Evolutionary conservation across 53 echinoderm and acorn worm species (phyloP), one percentile per base, ranked within the genome.

Genomic region (Paelopatides confundens): DNA sequence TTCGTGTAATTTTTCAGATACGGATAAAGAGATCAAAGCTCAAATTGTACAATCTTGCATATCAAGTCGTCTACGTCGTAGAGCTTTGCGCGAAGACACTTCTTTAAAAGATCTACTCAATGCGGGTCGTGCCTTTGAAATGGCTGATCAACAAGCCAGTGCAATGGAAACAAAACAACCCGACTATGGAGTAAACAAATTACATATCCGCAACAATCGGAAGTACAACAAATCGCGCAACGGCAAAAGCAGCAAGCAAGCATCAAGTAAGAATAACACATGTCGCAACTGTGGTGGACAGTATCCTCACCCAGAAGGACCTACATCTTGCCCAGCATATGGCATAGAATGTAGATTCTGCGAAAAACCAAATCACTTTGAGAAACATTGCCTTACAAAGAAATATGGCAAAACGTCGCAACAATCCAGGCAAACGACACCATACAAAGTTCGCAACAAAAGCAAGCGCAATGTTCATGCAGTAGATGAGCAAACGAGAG

Each of bases 351-450:
- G 88, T 48, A 33, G 35, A 15, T 68, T 70, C 15, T 85, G 92
- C 29, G 37, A 91, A 48, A 87, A 82, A 53, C 69, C 54, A 11
- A 87, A 84, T 67, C 88, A 91, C 76, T 91, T 84, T 71, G 52
- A 46, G 3, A 71, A 82, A 40, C 43, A 87, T 5, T 87, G 87
- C 65, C 31, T 26, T 4, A 53, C 86, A 36, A 79, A 81, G 38
- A 65, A 82, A n/a, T 27, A 40, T 21, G 18, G 39, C 17, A 15
- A 39, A 21, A n/a, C n/a, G n/a, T 1, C n/a, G 6, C 23, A 37
- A 39, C 36, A 37, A 38, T 71, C 71, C 26, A 39, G 35, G 31
- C 48, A 78, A 31, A 24, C 76, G 38, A n/a, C 11, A n/a, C 3
- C 39, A 12, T 26, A n/a, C 36, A 76, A 2, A 18, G 5, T 18